Percentiles rank a stretch among this genome's conserved stretches.
Conservation (phyloP, 2,113 vertebrate genomes). For the Callithrix jacchus region DNA sequence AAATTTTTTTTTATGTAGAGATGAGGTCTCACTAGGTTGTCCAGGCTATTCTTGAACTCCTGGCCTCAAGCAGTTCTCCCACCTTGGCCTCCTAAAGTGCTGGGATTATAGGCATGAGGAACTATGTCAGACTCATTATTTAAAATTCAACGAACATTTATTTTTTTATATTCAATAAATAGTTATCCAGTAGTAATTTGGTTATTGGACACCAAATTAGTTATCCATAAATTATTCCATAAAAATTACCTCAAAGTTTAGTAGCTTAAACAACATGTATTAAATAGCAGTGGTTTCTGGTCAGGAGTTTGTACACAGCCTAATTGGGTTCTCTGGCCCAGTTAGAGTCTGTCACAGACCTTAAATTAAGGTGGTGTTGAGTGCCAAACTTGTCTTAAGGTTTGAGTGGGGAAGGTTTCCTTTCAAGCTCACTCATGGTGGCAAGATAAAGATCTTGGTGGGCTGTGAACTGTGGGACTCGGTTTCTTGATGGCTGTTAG, state of each 20-base stretch:
- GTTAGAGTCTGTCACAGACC: neutral
- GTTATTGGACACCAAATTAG: neutral
- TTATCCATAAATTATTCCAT: neutral
- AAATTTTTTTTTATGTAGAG: no score
- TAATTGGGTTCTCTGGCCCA: neutral
- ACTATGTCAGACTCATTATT: no score
- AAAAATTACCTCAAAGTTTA: neutral
- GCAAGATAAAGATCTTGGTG: neutral
- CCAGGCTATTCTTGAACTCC: no score
- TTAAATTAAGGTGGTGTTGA: neutral
- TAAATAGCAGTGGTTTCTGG: neutral
- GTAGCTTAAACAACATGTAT: neutral
- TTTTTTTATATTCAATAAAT: conserved; percentile 10
- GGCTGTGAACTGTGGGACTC: neutral
- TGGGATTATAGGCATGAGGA: no score
- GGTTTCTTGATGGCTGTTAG: neutral
- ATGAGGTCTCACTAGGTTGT: no score
- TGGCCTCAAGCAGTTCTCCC: no score
- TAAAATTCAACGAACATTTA: neutral
- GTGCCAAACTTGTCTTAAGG: neutral
- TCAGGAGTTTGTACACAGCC: neutral
- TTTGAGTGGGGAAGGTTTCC: neutral
- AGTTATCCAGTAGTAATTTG: no score
- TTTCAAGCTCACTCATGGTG: neutral
- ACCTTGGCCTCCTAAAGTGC: no score